Conservation (phyloP, 2,888 invertebrate species). For the Heterodera filipjevi region DNA sequence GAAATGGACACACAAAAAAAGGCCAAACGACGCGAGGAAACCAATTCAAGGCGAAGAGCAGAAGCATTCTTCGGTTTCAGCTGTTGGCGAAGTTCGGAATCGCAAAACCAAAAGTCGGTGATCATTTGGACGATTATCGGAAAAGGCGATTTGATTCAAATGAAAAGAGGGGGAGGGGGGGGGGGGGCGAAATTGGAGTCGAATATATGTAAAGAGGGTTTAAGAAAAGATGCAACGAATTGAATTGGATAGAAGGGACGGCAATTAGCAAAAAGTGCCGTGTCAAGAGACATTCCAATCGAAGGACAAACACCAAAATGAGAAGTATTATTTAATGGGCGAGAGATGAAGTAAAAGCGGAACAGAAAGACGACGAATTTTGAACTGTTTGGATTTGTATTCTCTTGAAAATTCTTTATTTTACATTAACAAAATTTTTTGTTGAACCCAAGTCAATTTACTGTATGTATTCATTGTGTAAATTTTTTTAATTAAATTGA, state of each 20-base stretch:
- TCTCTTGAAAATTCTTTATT: too few relatives aligned
- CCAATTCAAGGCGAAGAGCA: not conserved
- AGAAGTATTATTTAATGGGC: too few relatives aligned
- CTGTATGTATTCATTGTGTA: too few relatives aligned
- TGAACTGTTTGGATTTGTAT: too few relatives aligned
- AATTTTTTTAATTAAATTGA: too few relatives aligned
- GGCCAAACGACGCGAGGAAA: constrained; percentile 30
- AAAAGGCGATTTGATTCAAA: not conserved
- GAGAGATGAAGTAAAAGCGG: too few relatives aligned
- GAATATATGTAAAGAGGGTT: not conserved
- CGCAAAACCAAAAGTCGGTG: not conserved
- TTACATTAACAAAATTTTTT: too few relatives aligned
- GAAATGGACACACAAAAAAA: constrained; percentile 35
- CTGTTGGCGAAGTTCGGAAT: not conserved
- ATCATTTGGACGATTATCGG: not conserved
- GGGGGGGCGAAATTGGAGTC: not conserved
- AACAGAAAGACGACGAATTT: too few relatives aligned
- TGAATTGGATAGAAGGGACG: not conserved
- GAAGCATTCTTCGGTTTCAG: not conserved
- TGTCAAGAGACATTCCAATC: not conserved
- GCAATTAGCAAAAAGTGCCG: not conserved
- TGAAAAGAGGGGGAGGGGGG: not conserved
- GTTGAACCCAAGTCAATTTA: too few relatives aligned
- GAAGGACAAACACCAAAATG: not conserved
- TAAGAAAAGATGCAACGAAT: not conserved